Evolutionary conservation across 2,113 vertebrate genomes (phyloP), one percentile per base, ranked within the genome.

Genomic region (Heterochromis multidens): DNA sequence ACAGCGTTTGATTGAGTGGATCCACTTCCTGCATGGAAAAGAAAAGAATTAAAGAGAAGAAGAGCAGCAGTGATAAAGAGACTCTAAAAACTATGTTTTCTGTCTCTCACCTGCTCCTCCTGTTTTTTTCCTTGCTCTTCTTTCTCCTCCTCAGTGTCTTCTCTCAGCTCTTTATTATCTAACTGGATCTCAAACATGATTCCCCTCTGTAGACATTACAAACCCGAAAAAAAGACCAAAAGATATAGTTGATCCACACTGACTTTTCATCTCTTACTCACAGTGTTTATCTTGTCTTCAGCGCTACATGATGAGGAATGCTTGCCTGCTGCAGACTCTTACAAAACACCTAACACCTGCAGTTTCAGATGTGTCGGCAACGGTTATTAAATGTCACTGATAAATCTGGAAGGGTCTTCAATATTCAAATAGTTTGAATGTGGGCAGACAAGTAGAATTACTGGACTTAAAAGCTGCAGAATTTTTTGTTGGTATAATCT

Each of bases 151-250:
- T 85, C 79, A 5, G 10, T 16, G 0, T 85, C 95, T 93, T 95
- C 94, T 61, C 89, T 89, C 29, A 2, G 76, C 31, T 19, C 78
- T 13, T 92, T 88, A 46, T 96, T 95, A 25, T 97, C 91, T 52
- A 98, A 91, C 76, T 94, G 93, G 84, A 99, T 97, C 95, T 99
- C 97, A 96, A 99, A 99, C 93, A 95, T 98, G 87, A 98, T 84
- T 82, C 96, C 97, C 85, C 94, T 97, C 98, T 99, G 93, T 56
- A 88, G 46, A 49, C 3, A 17, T 1, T 3, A 52, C 40, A 37
- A 27, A 79, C 4, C 33, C 21, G 11, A 21, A 13, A 33, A 65
- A 37, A 33, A 58, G n/a, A 52, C 10, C 5, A 80, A 40, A 57
- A 52, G 14, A 37, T 33, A 35, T 2, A 27, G 14, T 16, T 21